Percentiles rank a stretch among this genome's conserved stretches.
Conservation (phyloP, 1,140 invertebrate genomes). For the Trichonephila inaurata region DNA sequence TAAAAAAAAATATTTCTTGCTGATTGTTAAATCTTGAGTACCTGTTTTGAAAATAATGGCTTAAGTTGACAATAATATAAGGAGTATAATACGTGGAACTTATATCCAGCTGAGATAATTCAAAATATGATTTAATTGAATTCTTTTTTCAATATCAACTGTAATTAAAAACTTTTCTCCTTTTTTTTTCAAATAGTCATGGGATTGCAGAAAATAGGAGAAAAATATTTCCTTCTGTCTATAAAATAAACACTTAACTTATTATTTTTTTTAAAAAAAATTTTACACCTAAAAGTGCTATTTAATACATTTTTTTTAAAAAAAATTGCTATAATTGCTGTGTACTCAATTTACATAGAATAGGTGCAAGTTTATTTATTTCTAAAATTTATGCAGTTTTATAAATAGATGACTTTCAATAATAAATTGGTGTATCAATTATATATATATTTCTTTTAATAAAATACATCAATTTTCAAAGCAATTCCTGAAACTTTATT, state of each 20-base stretch:
- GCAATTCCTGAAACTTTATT: too few relatives aligned
- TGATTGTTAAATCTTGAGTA: background rate
- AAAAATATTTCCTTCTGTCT: background rate
- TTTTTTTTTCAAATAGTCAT: background rate
- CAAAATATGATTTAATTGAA: conserved; percentile 35
- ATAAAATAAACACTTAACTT: background rate
- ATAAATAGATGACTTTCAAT: too few relatives aligned
- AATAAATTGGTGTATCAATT: too few relatives aligned
- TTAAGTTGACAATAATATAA: conserved; percentile 35
- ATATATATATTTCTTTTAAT: too few relatives aligned
- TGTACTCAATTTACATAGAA: too few relatives aligned
- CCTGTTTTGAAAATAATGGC: background rate
- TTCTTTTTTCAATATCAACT: background rate
- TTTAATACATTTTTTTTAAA: too few relatives aligned
- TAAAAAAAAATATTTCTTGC: conserved; percentile 9
- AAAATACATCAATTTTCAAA: too few relatives aligned
- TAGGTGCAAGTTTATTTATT: too few relatives aligned
- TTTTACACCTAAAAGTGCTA: too few relatives aligned
- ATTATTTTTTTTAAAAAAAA: too few relatives aligned
- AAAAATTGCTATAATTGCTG: too few relatives aligned
- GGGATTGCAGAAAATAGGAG: background rate
- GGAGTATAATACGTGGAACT: background rate
- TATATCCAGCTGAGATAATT: background rate
- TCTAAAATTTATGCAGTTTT: too few relatives aligned
- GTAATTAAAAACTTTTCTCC: background rate